A percentile compares a stretch with the other conserved stretches of the same genome.
Evolutionary conservation across 2,797 vertebrate genomes (phyloP).

Genomic region (Malacoctenus gilli): DNA sequence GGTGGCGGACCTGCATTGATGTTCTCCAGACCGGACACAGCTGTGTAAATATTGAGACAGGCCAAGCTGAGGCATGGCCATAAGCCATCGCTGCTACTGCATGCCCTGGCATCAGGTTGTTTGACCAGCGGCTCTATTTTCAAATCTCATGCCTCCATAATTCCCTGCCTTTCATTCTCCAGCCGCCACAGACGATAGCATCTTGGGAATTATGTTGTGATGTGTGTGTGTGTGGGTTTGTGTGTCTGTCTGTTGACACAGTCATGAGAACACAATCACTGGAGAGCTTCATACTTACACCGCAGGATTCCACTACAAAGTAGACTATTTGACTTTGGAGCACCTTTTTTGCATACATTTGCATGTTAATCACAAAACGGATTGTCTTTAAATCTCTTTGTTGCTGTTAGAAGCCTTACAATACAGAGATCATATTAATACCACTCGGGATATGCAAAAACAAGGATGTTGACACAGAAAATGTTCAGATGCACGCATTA

Average conservation of each 20-base stretch:
- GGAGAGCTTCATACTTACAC: background rate
- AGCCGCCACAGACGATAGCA: constrained; percentile 14
- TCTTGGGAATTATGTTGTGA: constrained; percentile 3
- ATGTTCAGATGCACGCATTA: constrained; percentile 41
- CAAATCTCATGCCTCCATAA: constrained; percentile 38
- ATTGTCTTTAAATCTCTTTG: constrained; percentile 26
- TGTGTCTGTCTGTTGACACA: constrained; percentile 8
- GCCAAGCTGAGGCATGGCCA: constrained; percentile 61
- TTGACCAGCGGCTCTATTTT: constrained; percentile 60
- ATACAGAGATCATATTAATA: constrained; percentile 32
- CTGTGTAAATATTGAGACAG: constrained; percentile 75
- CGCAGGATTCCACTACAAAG: constrained; percentile 7
- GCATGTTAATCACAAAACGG: background rate
- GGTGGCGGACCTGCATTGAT: constrained; percentile 55
- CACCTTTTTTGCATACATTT: constrained; percentile 29
- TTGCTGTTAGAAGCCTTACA: constrained; percentile 17
- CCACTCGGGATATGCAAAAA: constrained; percentile 31
- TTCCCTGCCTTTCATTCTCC: constrained; percentile 30
- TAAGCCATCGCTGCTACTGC: constrained; percentile 52
- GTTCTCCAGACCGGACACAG: constrained; percentile 73
- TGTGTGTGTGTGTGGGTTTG: background rate
- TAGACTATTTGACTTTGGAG: constrained; percentile 15
- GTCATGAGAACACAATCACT: constrained; percentile 15
- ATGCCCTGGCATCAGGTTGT: constrained; percentile 52
- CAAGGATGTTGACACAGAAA: constrained; percentile 22